Base-by-base conservation (phyloP, 1,140 invertebrate genomes). In the Diploscapter pachys region DNA sequence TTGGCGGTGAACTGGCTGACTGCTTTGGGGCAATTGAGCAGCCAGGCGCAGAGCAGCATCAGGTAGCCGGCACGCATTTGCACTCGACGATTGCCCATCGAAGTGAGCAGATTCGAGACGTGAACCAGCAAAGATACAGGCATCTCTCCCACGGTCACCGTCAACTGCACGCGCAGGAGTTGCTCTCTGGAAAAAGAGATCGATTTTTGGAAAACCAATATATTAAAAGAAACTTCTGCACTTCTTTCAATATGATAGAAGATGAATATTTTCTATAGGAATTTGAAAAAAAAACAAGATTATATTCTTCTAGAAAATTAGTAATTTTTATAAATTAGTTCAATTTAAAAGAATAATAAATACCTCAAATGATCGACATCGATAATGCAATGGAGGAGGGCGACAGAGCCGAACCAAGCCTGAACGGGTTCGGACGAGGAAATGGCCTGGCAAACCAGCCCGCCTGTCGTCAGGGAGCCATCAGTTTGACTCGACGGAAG, bases 361-460 rank as follows among this genome's bases (percentile, higher is more conserved):
- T 97, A 93, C 85, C 96, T 96, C 81, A 96, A 92, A 4, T 89
- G 90, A 3, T 90, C 88, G 86, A 95, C 95, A 75, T 96, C 93
- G 2, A 94, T 90, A n/a, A 99, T 87, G 0, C 91, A 91, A 82
- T 98, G 93, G 80, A 93, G 92, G 11, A 99, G 87, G 6, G 94
- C 92, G 4, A 98, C 92, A 0, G 94, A 89, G 2, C 93, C 92
- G 87, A 97, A 95, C 96, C 96, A 99, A 86, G 75, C 63, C 63
- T 76, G 75, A 51, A 95, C n/a, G 95, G 92, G 88, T 85, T 99
- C 95, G 0, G 89, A 87, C 63, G 92, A 94, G 86, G 98, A 97
- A 9, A 99, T 87, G 1, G 96, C 94, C 31, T 92, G 92, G 85
- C 95, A 98, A 3, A 99, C 88, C n/a, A 98, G 87, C 87, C 97